Conservation (phyloP, 2,113 vertebrate species). For the Vulpes ferrilata region DNA sequence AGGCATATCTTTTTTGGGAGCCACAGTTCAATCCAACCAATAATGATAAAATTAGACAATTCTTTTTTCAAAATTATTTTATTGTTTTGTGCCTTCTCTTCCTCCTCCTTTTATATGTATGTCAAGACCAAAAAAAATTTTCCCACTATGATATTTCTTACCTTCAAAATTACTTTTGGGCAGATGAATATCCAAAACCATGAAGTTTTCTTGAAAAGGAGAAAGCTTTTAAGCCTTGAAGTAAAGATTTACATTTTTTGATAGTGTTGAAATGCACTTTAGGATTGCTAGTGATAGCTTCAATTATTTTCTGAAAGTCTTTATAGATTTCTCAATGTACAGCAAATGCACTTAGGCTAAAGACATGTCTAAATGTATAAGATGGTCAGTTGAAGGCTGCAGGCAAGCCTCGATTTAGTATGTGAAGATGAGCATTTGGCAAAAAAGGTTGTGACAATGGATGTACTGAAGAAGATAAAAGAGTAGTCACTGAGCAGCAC, state of each 20-base stretch:
- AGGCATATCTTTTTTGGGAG: neutral
- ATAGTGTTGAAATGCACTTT: slow-evolving; percentile 63
- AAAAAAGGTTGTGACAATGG: slow-evolving; percentile 13
- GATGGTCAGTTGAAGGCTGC: neutral
- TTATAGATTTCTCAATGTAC: slow-evolving; percentile 71
- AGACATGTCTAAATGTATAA: slow-evolving; percentile 22
- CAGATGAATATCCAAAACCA: neutral
- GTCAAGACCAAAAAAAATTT: neutral
- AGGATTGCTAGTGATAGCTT: slow-evolving; percentile 63
- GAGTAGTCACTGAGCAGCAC: neutral
- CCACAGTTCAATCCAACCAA: neutral
- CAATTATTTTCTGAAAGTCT: slow-evolving; percentile 75
- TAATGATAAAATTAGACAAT: neutral
- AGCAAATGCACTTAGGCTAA: slow-evolving; percentile 63
- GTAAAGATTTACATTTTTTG: slow-evolving; percentile 70
- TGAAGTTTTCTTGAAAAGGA: slow-evolving; percentile 44
- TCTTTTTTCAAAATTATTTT: neutral
- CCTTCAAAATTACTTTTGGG: slow-evolving; percentile 33
- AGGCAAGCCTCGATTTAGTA: slow-evolving; percentile 56
- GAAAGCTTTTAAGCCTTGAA: slow-evolving; percentile 67
- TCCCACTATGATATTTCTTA: neutral
- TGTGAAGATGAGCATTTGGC: slow-evolving; percentile 47
- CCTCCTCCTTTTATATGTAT: neutral
- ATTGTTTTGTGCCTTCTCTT: neutral
- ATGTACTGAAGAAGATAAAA: slow-evolving; percentile 64